phyloP scores from a whole-genome alignment of 2,888 invertebrate species.

The Cheilosia variabilis region DNA sequence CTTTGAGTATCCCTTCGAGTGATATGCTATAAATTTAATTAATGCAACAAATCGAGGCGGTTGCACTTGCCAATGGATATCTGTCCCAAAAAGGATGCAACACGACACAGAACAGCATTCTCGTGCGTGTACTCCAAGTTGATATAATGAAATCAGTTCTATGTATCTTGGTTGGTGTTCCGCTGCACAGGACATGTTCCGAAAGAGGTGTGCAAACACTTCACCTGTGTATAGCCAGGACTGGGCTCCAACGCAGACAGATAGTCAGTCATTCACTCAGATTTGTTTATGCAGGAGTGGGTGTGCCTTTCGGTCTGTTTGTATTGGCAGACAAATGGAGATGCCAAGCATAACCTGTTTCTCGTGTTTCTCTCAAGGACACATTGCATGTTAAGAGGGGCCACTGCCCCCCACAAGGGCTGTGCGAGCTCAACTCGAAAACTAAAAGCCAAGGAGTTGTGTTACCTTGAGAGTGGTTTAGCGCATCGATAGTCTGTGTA shows the following conservation, averaged over 20 bases:
- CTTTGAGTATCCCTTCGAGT: constrained; percentile 4
- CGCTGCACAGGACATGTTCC: constrained; percentile 51
- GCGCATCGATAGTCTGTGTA: constrained; percentile 47
- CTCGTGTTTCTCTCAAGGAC: constrained; percentile 72
- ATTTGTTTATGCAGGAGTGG: constrained; percentile 40
- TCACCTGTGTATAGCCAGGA: constrained; percentile 33
- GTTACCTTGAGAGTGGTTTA: constrained; percentile 71
- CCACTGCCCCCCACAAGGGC: background rate
- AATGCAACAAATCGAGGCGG: constrained; percentile 55
- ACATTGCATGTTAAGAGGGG: constrained; percentile 9
- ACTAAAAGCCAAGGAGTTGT: constrained; percentile 71
- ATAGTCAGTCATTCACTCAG: constrained; percentile 47
- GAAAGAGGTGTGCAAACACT: constrained; percentile 74
- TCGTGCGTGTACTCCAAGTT: constrained; percentile 25
- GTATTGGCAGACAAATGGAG: constrained; percentile 31
- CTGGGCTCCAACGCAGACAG: constrained; percentile 8
- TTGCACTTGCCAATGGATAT: background rate
- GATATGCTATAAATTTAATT: constrained; percentile 59
- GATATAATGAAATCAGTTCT: constrained; percentile 69
- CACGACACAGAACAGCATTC: background rate
- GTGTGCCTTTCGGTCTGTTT: constrained; percentile 15
- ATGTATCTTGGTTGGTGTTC: constrained; percentile 65
- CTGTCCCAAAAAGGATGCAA: constrained; percentile 5
- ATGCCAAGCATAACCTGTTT: constrained; percentile 56
- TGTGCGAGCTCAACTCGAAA: constrained; percentile 38